Evolutionary conservation across 2,113 vertebrate genomes (phyloP).

Genomic region (Melanocharis versteri): DNA sequence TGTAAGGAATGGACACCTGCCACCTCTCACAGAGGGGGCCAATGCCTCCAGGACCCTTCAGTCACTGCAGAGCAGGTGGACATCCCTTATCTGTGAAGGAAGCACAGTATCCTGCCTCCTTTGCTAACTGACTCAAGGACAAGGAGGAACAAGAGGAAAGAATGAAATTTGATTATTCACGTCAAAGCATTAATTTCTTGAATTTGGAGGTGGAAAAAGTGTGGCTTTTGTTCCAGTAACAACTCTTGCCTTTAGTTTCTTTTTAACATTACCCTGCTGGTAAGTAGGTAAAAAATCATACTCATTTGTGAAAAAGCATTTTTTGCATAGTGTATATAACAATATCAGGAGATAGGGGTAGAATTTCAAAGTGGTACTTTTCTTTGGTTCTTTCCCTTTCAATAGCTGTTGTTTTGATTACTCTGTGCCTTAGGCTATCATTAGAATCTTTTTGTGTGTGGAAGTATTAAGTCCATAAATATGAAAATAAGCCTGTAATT

Average conservation of each 20-base stretch:
- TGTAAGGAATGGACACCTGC: background rate
- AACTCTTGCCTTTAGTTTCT: slow-evolving; percentile 13
- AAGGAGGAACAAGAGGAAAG: background rate
- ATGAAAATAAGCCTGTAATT: slow-evolving; percentile 76
- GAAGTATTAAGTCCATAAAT: slow-evolving; percentile 73
- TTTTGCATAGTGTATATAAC: slow-evolving; percentile 27
- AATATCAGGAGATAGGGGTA: slow-evolving; percentile 28
- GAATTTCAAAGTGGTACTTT: slow-evolving; percentile 35
- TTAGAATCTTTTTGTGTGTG: slow-evolving; percentile 71
- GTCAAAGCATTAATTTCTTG: background rate
- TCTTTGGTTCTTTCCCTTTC: slow-evolving; percentile 26
- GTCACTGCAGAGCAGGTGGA: background rate
- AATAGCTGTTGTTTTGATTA: slow-evolving; percentile 69
- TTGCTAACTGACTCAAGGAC: background rate
- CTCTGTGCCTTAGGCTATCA: slow-evolving; percentile 67
- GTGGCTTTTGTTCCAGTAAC: background rate
- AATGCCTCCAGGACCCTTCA: background rate
- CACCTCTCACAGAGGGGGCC: rapidly evolving
- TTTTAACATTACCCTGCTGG: background rate
- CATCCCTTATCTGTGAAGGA: background rate
- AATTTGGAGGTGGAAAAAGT: background rate
- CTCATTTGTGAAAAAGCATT: slow-evolving; percentile 50
- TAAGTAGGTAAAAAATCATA: slow-evolving; percentile 61
- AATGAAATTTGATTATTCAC: background rate
- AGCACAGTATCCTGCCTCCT: rapidly evolving